phyloP scores from a whole-genome alignment of 1,140 invertebrate species.

The Sinonovacula constricta region DNA sequence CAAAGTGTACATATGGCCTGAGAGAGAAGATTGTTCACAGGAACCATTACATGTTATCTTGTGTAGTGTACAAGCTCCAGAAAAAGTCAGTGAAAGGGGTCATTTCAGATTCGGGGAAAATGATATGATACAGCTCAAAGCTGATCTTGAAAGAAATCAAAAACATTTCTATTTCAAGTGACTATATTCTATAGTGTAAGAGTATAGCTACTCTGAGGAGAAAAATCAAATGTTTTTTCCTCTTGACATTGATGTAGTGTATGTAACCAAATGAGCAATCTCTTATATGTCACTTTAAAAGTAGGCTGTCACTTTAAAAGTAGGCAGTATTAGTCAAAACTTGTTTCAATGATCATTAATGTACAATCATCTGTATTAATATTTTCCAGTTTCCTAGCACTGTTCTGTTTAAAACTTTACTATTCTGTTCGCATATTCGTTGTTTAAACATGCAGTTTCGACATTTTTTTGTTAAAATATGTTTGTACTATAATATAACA shows the following conservation, averaged over 20 bases:
- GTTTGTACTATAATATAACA: not conserved
- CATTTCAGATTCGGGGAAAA: conserved; percentile 9
- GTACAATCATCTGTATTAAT: not conserved
- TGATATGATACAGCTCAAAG: conserved; percentile 12
- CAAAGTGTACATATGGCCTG: conserved; percentile 16
- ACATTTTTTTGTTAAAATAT: not conserved
- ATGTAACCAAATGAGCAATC: not conserved
- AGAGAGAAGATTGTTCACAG: conserved; percentile 23
- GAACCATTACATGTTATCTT: conserved; percentile 5
- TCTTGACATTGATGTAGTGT: not conserved
- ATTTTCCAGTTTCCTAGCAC: not conserved
- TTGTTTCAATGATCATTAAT: not conserved
- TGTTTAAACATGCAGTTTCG: not conserved
- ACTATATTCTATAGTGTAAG: not conserved
- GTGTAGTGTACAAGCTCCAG: conserved; percentile 7
- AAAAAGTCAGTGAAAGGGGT: conserved; percentile 31
- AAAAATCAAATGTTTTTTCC: not conserved
- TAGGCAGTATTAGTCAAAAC: not conserved
- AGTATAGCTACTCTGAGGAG: not conserved
- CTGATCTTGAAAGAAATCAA: conserved; percentile 7
- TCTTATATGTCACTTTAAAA: not conserved
- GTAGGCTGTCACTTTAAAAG: not conserved
- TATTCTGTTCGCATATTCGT: not conserved
- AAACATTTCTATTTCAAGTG: not conserved
- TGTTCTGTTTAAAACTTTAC: not conserved